Evolutionary conservation across 2,888 invertebrate genomes (phyloP).

Genomic region (Dryobota labecula): DNA sequence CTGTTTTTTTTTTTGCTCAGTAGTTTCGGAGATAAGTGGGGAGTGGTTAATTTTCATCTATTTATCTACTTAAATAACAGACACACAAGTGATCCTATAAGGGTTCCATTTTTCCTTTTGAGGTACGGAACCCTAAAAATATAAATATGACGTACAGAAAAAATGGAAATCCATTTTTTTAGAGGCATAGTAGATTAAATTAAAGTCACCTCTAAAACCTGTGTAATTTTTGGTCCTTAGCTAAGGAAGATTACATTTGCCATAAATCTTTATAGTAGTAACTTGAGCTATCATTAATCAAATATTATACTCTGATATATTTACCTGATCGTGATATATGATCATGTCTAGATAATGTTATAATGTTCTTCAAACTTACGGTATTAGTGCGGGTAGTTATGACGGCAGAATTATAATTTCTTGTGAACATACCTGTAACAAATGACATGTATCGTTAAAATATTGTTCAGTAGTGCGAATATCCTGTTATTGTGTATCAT

Average conservation of each 20-base stretch:
- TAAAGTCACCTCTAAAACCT: background rate
- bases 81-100: too few species aligned
- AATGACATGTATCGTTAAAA: slow-evolving; percentile 26
- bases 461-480: slow-evolving; percentile 7
- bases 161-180: background rate
- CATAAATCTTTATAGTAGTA: slow-evolving; percentile 47
- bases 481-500: slow-evolving; percentile 8
- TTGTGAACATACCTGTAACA: slow-evolving; percentile 50
- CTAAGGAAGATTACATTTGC: slow-evolving; percentile 34
- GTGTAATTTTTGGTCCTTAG: slow-evolving; percentile 31
- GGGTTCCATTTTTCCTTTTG: too few species aligned
- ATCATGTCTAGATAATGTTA: slow-evolving; percentile 23
- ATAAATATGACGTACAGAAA: too few species aligned
- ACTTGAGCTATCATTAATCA: slow-evolving; percentile 46
- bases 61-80: too few species aligned
- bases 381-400: background rate
- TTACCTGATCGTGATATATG: slow-evolving; percentile 33
- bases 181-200: background rate
- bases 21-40: too few species aligned
- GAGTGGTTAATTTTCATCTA: too few species aligned
- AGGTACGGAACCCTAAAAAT: too few species aligned
- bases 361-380: slow-evolving; percentile 42
- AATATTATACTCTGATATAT: slow-evolving; percentile 27
- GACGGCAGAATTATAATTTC: background rate
- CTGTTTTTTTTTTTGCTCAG: too few species aligned